Evolutionary conservation across 1,140 invertebrate species (phyloP).

Genomic region (Orchesella cincta): DNA sequence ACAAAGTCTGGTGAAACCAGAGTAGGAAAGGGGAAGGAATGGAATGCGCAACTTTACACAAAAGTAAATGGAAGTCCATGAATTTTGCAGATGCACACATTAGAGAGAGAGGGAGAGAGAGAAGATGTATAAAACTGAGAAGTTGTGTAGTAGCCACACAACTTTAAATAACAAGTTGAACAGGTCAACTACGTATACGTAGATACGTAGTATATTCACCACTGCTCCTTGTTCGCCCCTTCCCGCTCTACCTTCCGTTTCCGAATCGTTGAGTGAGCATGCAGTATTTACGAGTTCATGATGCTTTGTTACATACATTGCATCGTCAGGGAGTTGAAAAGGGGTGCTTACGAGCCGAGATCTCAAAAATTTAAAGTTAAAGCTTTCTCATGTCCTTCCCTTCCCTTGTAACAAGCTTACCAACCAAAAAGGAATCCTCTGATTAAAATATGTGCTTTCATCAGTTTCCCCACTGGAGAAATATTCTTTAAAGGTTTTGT

Average conservation of each 20-base stretch:
- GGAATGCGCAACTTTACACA: neutral
- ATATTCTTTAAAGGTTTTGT: no score
- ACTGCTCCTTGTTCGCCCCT: neutral
- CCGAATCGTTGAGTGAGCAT: no score
- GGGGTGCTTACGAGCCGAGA: neutral
- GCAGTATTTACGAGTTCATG: no score
- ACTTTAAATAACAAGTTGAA: no score
- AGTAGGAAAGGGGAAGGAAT: neutral
- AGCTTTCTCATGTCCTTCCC: constrained; percentile 6
- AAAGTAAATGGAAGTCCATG: neutral
- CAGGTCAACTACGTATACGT: no score
- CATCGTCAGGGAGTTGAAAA: neutral
- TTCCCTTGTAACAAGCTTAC: neutral
- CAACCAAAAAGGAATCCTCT: neutral
- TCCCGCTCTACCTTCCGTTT: no score
- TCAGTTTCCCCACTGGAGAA: no score
- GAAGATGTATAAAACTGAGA: neutral
- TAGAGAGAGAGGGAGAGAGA: neutral
- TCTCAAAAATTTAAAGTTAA: constrained; percentile 3
- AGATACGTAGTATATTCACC: neutral
- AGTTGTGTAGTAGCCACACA: no score
- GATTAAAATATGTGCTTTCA: neutral
- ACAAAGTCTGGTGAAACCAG: neutral
- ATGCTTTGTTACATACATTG: no score
- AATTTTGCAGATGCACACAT: constrained; percentile 7